Evolutionary conservation across 2,113 vertebrate genomes (phyloP), one percentile per base, ranked within the genome.

Genomic region (Pangasianodon hypophthalmus): DNA sequence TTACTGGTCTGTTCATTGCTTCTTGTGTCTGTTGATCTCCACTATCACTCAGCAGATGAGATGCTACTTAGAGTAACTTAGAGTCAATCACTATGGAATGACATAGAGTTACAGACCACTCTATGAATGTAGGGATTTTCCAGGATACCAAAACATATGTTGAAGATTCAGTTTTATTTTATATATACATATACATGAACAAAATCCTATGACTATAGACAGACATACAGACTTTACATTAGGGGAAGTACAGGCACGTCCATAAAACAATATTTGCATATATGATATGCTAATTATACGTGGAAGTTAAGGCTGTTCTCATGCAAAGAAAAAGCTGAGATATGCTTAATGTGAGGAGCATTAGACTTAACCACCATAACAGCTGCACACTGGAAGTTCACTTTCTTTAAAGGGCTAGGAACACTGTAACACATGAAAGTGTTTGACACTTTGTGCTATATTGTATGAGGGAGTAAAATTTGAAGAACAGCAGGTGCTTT

Each of bases 231-330:
- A 90, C 75, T 69, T 50, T 87, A 84, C 86, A 90, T 67, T 56
- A 82, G 54, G 79, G 85, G 50, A 46, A 60, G 91, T 82, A 71
- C 88, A 88, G 85, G 85, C 89, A 87, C 86, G 83, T 64, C 86
- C 69, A 87, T 69, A 46, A 62, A 90, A 88, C 58, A 88, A 87
- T 50, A 89, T 75, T 58, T 90, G 89, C 91, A 90, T 92, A 89
- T 92, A 89, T 89, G 73, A 90, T 92, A 90, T 92, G 89, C 91
- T 92, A 77, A 64, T 84, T 58, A 90, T 80, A 82, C 86, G 81
- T 67, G 44, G 62, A 88, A 21, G 77, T 90, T 75, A 71, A 56
- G 67, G 87, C 29, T 81, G 29, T 48, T 85, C 77, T 88, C 87
- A 69, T 82, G 81, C 73, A 82, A 75, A 87, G 54, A 54, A 73